These are phyloP conservation scores for Ephydatia muelleri DNA, from an alignment of 37 sponge, comb jelly and placozoan species.

Conservation along the genomic window DNA sequence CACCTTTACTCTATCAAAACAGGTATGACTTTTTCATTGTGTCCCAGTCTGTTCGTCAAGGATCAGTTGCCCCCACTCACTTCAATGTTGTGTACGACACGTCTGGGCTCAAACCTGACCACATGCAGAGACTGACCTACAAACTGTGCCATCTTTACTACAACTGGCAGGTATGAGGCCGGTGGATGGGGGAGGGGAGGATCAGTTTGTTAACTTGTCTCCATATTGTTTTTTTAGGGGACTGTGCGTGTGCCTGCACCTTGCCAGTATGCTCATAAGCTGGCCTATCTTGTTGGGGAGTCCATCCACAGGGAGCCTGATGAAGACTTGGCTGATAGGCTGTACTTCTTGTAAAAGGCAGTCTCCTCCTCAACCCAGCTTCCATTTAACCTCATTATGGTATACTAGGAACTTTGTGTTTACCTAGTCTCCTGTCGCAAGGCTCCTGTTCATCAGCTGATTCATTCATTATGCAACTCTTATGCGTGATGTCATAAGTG, in stretches of 20 bases:
- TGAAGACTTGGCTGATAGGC: constrained; percentile 71
- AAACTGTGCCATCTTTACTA: constrained; percentile 96
- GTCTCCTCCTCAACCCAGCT: too few species aligned
- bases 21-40: constrained; percentile 99
- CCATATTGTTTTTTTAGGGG: constrained; percentile 56
- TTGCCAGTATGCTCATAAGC: constrained; percentile 99
- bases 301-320: constrained; percentile 85
- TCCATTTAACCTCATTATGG: too few species aligned
- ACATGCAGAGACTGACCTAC: constrained; percentile 96
- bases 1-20: neutral
- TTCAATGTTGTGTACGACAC: constrained; percentile 93
- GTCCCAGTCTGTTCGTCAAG: constrained; percentile 93
- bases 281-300: constrained; percentile 97
- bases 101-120: constrained; percentile 86
- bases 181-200: neutral
- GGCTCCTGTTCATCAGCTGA: too few species aligned
- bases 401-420: neutral
- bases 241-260: constrained; percentile 97
- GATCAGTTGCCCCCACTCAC: constrained; percentile 95
- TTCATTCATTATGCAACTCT: too few species aligned
- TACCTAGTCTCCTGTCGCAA: too few species aligned
- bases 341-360: constrained; percentile 84
- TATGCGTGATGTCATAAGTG: too few species aligned
- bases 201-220: neutral
- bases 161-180: constrained; percentile 92